Evolutionary conservation across 2,797 vertebrate genomes (phyloP).

Genomic region (Pteronotus mesoamericanus): DNA sequence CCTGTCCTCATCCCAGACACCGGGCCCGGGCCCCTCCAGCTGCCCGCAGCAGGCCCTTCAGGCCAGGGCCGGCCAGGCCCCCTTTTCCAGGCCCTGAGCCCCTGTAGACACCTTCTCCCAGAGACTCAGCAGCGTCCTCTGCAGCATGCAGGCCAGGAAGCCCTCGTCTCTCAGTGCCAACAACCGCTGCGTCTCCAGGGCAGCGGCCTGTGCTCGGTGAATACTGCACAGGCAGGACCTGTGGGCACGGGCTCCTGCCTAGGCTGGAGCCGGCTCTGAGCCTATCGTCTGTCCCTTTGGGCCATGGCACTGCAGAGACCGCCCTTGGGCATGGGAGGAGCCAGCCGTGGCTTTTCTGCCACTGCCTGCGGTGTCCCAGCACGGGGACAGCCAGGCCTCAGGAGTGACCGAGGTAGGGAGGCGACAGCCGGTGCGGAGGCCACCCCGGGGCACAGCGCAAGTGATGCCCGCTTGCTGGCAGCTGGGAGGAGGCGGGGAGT

Average conservation of each 20-base stretch:
- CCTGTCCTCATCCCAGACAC: neutral
- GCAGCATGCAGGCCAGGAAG: conserved; percentile 77
- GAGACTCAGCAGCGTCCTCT: conserved; percentile 67
- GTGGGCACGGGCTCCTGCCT: conserved; percentile 29
- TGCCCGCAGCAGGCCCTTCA: neutral
- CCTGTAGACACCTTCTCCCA: neutral
- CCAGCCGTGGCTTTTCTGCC: neutral
- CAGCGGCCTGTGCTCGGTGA: conserved; percentile 84
- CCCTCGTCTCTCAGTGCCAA: conserved; percentile 80
- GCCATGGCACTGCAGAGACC: neutral
- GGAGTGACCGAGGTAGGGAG: neutral
- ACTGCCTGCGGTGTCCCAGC: neutral
- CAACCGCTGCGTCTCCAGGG: conserved; percentile 79
- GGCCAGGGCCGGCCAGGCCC: neutral
- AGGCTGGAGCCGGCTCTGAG: conserved; percentile 67
- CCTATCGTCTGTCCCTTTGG: conserved; percentile 57
- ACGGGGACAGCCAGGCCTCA: neutral
- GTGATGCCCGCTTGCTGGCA: neutral
- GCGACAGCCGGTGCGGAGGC: neutral
- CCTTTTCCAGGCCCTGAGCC: neutral
- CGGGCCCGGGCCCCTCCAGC: neutral
- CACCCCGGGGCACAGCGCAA: neutral
- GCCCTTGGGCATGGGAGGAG: neutral
- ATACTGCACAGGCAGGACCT: conserved; percentile 80
- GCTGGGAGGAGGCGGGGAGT: neutral